Base-by-base conservation (phyloP, 2,797 vertebrate species). In the Nyctalus aviator region DNA sequence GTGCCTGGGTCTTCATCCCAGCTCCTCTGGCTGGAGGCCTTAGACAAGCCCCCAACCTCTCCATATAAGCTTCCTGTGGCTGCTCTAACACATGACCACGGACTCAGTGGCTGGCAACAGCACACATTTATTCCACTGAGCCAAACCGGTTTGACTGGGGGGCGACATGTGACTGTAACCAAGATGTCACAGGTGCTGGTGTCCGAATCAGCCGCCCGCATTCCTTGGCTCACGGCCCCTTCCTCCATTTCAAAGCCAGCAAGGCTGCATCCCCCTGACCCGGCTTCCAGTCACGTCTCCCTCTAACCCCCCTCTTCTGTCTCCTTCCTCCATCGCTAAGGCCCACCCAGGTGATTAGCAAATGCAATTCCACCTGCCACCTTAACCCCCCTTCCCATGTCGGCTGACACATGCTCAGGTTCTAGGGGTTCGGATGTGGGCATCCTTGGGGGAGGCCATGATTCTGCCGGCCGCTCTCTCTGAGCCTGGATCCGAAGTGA, bases 41-140 rank as follows among this genome's bases (percentile, higher is more conserved):
- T 41, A 41, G 37, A 7, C 37, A 41, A 41, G 37, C 37, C 37
- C 37, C 37, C 3, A 11, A 1, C 20, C 32, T 41, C 46, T 81
- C 84, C 4, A 7, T 2, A 2, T 3, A 5, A 55, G 66, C 30
- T 30, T 84, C 53, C 64, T 0, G 0, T 0, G 15, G 71, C 77
- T 17, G 13, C 35, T 8, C 8, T 27, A 30, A 20, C 66, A 30
- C 21, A 17, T 25, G 1, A 3, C 14, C 44, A 18, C 5, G 2
- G 5, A 23, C 6, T 4, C 37, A 0, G 32, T 0, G n/a, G 20
- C 77, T 62, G 7, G 17, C 50, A 15, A 9, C 18, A 27, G 30
- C 21, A 1, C 46, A 2, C 4, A 0, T 8, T 27, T 21, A 10
- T 32, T 32, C 32, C 48, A 41, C 37, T 41, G 37, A 41, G 37